Evolutionary conservation across 2,888 invertebrate species (phyloP).

Genomic region (Baccha elongata): DNA sequence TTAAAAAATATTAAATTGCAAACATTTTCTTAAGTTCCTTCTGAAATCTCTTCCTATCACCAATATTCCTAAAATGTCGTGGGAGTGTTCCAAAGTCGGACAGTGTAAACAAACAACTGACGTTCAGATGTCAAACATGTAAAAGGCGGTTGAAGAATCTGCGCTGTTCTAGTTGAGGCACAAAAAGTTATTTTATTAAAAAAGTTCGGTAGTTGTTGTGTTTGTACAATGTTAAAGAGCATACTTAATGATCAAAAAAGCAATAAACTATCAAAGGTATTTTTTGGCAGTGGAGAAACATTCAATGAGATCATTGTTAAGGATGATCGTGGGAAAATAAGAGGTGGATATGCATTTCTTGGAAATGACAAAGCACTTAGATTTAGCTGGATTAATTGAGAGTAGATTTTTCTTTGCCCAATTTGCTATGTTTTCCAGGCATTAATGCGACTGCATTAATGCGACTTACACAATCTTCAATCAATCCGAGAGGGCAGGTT

Average conservation of each 20-base stretch:
- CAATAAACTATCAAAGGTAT: not conserved
- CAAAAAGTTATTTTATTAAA: not conserved
- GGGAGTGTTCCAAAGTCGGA: not conserved
- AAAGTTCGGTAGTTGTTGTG: not conserved
- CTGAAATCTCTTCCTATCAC: not conserved
- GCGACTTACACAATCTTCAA: conserved; percentile 4
- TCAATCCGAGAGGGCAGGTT: not conserved
- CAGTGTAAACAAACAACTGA: not conserved
- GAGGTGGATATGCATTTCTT: not conserved
- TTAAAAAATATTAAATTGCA: no score
- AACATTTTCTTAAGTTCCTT: no score
- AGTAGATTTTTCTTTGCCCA: conserved; percentile 2
- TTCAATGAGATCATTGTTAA: not conserved
- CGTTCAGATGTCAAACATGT: not conserved
- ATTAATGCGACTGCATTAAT: not conserved
- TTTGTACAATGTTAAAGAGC: conserved; percentile 3
- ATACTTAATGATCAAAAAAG: not conserved
- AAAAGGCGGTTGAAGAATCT: conserved; percentile 2
- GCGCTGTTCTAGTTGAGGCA: conserved; percentile 1
- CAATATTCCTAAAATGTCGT: not conserved
- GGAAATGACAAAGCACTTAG: not conserved
- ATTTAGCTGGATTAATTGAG: not conserved
- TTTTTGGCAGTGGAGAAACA: not conserved
- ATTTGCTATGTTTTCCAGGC: not conserved
- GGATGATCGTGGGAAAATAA: not conserved